A percentile compares a stretch with the other conserved stretches of the same genome.
Evolutionary conservation across 2,797 vertebrate species (phyloP).

Genomic region (Scolopax bukidnonensis): DNA sequence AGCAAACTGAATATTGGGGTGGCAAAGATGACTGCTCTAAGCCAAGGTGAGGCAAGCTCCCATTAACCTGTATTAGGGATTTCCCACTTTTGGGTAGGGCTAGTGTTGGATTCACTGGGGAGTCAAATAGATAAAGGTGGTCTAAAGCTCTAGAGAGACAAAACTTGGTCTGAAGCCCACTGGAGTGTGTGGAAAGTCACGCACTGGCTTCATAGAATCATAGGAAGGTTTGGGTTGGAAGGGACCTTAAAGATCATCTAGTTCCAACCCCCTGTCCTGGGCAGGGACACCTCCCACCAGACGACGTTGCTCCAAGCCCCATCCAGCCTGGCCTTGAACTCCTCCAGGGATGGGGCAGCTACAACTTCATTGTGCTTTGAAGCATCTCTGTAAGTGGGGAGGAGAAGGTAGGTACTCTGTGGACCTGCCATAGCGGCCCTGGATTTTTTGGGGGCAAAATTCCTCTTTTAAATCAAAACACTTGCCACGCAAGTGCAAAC

Average conservation of each 20-base stretch:
- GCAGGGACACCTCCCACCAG: too few species aligned
- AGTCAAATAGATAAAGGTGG: neutral
- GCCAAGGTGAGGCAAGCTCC: neutral
- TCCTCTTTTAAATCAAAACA: neutral
- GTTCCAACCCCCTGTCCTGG: too few species aligned
- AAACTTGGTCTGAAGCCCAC: neutral
- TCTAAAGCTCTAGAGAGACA: too few species aligned
- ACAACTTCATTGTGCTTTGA: neutral
- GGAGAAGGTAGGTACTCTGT: neutral
- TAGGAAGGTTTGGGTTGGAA: too few species aligned
- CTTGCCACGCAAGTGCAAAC: neutral
- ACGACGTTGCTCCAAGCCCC: too few species aligned
- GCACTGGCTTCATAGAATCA: neutral
- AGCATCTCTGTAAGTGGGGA: neutral
- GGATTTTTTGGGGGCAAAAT: neutral
- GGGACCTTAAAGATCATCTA: too few species aligned
- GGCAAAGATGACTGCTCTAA: neutral
- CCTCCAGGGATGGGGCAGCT: too few species aligned
- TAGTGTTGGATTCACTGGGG: neutral
- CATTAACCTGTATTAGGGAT: neutral
- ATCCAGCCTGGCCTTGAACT: too few species aligned
- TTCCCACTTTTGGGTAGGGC: neutral
- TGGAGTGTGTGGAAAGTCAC: neutral
- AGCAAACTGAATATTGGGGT: neutral
- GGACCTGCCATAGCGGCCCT: fast-evolving